A percentile compares a stretch with the other conserved stretches of the same genome.
phyloP scores from a whole-genome alignment of 1,140 invertebrate genomes.

The Aporrectodea caliginosa region DNA sequence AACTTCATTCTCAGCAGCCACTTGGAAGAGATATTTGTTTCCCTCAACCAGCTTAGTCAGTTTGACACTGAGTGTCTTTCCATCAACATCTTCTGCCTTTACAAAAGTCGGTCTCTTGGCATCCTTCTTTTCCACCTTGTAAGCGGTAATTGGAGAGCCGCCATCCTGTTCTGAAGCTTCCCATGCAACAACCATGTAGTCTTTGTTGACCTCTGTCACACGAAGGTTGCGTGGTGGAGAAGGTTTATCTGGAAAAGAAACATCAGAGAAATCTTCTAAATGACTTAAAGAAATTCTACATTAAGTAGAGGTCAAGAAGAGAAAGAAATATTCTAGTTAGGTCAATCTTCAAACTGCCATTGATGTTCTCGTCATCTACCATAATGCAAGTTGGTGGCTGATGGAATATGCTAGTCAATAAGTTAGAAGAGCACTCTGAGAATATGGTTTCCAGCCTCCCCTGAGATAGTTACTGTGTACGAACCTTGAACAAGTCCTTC shows the following conservation, averaged over 20 bases:
- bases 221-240: slow-evolving; percentile 61
- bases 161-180: slow-evolving; percentile 85
- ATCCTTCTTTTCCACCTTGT: slow-evolving; percentile 80
- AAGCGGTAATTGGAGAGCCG: slow-evolving; percentile 89
- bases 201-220: slow-evolving; percentile 85
- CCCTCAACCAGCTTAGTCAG: slow-evolving; percentile 79
- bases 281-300: no score
- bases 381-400: no score
- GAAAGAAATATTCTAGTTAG: no score
- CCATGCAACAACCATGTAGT: slow-evolving; percentile 92
- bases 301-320: no score
- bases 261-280: no score
- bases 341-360: no score
- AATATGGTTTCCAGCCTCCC: no score
- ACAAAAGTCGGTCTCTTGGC: slow-evolving; percentile 86
- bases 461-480: no score
- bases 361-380: no score
- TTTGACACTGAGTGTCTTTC: slow-evolving; percentile 40
- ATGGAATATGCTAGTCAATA: no score
- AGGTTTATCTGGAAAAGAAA: slow-evolving; percentile 31
- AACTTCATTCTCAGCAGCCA: slow-evolving; percentile 84
- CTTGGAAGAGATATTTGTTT: slow-evolving; percentile 92
- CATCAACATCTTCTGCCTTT: slow-evolving; percentile 59
- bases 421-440: no score
- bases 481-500: no score